These are phyloP conservation scores for Seira sanloemensis DNA, from an alignment of 2,888 invertebrate genomes.

Conservation along the genomic window DNA sequence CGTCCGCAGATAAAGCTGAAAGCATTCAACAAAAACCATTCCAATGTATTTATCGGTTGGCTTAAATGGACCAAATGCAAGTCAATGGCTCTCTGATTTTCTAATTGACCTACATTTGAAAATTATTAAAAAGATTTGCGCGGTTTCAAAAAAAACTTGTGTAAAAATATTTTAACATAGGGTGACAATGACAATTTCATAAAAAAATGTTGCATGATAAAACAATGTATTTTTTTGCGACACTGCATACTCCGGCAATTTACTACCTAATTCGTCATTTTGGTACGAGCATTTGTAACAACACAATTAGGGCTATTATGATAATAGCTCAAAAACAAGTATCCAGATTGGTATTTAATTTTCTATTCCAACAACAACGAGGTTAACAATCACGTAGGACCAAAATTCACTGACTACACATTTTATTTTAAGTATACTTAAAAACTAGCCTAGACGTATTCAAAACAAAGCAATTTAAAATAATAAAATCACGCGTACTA, in stretches of 20 bases:
- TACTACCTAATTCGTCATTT: neutral
- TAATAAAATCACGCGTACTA: too few species aligned
- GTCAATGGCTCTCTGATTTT: too few species aligned
- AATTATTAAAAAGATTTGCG: too few species aligned
- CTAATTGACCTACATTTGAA: too few species aligned
- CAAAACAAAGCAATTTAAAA: too few species aligned
- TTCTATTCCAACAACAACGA: neutral
- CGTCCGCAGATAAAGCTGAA: conserved; percentile 33
- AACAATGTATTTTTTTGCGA: neutral
- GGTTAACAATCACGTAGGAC: neutral
- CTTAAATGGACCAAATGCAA: too few species aligned
- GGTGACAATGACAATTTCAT: neutral
- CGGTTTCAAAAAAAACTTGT: neutral
- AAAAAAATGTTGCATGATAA: neutral
- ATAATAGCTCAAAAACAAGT: conserved; percentile 20
- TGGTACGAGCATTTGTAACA: conserved; percentile 24
- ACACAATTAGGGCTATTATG: conserved; percentile 54
- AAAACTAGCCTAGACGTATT: too few species aligned
- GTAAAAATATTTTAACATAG: neutral
- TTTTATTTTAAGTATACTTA: neutral
- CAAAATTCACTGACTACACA: conserved; percentile 15
- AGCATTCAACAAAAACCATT: too few species aligned
- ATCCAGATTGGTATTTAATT: neutral
- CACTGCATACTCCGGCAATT: too few species aligned
- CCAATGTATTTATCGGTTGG: too few species aligned